Base-by-base conservation (phyloP, 2,113 vertebrate genomes). In the Puma concolor region DNA sequence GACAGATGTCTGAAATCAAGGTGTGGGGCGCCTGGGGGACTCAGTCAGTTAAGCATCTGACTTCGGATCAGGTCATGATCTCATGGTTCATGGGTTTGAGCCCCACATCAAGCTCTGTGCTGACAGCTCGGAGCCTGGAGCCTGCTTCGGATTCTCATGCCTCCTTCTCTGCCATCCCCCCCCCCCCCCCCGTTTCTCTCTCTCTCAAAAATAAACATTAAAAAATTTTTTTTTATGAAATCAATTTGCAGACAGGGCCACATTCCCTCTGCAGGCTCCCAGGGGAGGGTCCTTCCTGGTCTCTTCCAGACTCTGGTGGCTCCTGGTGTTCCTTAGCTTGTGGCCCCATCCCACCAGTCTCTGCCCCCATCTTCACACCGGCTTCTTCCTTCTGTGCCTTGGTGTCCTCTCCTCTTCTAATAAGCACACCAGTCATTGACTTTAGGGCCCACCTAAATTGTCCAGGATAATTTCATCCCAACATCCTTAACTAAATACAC, bases 241-340 rank as follows among this genome's bases (percentile, higher is more conserved):
- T 27, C 29, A 0, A 19, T 23, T 27, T 19, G 52, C 6, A 4
- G 17, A 41, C 16, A 36, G 57, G 23, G 23, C 66, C 13, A 0
- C 1, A 0, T 2, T 27, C 44, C 52, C 10, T 27, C 52, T 0
- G 0, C 2, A 19, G 60, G 21, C 57, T 23, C 29, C 29, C 9
- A 6, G 52, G 33, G 21, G 29, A 50, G 6, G 33, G 1, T 16
- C 14, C 17, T 5, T 48, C 60, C 87, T 2, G 16, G 81, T 19
- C n/a, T 89, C 33, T 15, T 66, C 60, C 33, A 3, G 21, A 31
- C 31, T n/a, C 67, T 19, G 14, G 29, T 19, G 79, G 54, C 14
- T 36, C 25, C 69, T 1, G 2, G 52, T 44, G 31, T 2, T 50
- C 52, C 76, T 69, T 8, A 36, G 33, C 74, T 5, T 16, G 31